Conservation (phyloP, 2,888 invertebrate genomes). For the Drosophila rellima region DNA sequence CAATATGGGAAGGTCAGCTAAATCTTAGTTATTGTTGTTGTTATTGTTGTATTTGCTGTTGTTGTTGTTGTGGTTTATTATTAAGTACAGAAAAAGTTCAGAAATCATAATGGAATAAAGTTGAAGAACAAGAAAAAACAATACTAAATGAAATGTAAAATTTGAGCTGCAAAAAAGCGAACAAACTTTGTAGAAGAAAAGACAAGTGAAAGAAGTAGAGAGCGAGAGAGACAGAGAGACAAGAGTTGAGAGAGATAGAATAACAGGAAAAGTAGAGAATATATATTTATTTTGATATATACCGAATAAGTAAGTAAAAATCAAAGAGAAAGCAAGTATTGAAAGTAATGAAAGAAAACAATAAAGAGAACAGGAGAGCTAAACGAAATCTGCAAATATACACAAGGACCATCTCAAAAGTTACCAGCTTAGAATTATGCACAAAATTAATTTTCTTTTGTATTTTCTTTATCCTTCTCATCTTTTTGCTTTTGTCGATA, state of each 20-base stretch:
- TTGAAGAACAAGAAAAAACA: constrained; percentile 26
- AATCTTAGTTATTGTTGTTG: constrained; percentile 55
- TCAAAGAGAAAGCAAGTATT: constrained; percentile 14
- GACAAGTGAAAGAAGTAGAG: constrained; percentile 44
- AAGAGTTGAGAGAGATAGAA: constrained; percentile 32
- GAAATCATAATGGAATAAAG: constrained; percentile 13
- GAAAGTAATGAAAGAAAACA: constrained; percentile 14
- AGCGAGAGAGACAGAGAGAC: constrained; percentile 40
- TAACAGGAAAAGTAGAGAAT: constrained; percentile 31
- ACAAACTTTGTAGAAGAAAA: constrained; percentile 39
- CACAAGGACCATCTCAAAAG: constrained; percentile 97
- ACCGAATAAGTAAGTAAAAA: constrained; percentile 28
- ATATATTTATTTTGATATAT: constrained; percentile 21
- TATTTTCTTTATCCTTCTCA: constrained; percentile 5
- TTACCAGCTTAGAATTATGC: constrained; percentile 88
- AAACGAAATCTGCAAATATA: constrained; percentile 80
- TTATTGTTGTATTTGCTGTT: constrained; percentile 42
- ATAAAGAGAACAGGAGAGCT: constrained; percentile 36
- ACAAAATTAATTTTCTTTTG: constrained; percentile 31
- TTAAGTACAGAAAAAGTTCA: constrained; percentile 35
- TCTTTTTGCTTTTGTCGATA: constrained; percentile 1
- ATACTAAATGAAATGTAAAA: constrained; percentile 17
- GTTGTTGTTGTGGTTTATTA: constrained; percentile 53
- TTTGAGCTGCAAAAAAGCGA: constrained; percentile 46
- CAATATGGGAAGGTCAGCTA: constrained; percentile 49